Base-by-base conservation (phyloP, 2,888 invertebrate genomes). In the Lasioglossum oenotherae region DNA sequence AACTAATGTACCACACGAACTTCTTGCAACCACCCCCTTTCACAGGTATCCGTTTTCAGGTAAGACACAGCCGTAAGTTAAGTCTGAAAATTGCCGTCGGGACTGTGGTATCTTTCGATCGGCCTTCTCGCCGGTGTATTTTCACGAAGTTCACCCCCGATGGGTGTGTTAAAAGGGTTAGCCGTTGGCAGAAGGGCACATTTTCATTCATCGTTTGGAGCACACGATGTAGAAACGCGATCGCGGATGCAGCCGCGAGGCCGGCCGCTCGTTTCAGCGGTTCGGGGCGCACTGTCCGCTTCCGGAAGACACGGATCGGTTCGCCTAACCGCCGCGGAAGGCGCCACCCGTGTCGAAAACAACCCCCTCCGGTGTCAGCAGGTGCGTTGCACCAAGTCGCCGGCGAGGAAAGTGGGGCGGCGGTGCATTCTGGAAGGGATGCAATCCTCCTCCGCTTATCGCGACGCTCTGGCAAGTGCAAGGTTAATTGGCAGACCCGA, bases 261-360 rank as follows among this genome's bases (percentile, higher is more conserved):
- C 79, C 85, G 16, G 85, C 85, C 85, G 85, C 79, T 79, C 75
- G 85, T 85, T 41, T 73, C 85, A 85, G 93, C 94, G 94, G 93
- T 93, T 93, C 93, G 92, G 92, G 91, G 93, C 94, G 92, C 93
- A 94, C 94, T 94, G 94, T 90, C 92, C 90, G 89, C 88, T 73
- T 82, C 82, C 88, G 82, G 71, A 85, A 86, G 82, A 79, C 82
- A 82, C 72, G 72, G 74, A 75, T 35, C n/a, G 86, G 46, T 93
- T 86, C 82, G 44, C 8, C 77, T 82, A 87, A 74, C 81, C 49
- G 84, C 91, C 91, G 84, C 23, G 71, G 74, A 90, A 75, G 93
- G 93, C 93, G 93, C 93, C 88, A 82, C 89, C 80, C 82, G 79
- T 91, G 91, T 89, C 87, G 90, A 93, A 93, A 94, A 93, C 93